Conservation (phyloP, 1,140 invertebrate species). For the Acromyrmex heyeri region DNA sequence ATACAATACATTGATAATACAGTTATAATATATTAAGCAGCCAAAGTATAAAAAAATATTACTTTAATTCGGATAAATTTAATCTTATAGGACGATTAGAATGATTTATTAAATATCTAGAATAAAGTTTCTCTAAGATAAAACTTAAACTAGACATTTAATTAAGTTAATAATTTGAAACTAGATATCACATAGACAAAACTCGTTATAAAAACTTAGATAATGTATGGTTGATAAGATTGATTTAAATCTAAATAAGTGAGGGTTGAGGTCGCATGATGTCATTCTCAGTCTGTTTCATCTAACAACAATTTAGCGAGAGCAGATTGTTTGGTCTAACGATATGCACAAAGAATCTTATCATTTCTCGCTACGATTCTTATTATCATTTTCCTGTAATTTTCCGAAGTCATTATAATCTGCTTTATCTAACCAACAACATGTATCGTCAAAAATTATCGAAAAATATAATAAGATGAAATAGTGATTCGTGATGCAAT, state of each 20-base stretch:
- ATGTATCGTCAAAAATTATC: background rate
- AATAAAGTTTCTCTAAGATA: background rate
- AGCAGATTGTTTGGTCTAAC: constrained; percentile 26
- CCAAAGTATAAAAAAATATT: background rate
- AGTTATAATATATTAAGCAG: background rate
- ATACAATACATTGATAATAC: background rate
- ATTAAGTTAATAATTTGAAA: background rate
- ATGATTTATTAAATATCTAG: background rate
- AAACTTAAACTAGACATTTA: background rate
- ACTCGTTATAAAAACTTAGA: background rate
- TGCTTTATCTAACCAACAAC: background rate
- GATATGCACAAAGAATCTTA: constrained; percentile 36
- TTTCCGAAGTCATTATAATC: constrained; percentile 7
- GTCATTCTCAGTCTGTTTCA: background rate
- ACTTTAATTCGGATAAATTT: background rate
- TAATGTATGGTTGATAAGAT: constrained; percentile 3
- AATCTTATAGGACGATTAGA: background rate
- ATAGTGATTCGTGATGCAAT: background rate
- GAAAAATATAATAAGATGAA: background rate
- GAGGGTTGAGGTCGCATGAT: constrained; percentile 38
- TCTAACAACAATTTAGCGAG: constrained; percentile 19
- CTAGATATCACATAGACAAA: background rate
- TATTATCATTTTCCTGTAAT: constrained; percentile 17
- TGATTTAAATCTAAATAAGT: background rate
- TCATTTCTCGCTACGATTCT: constrained; percentile 7